phyloP scores from a whole-genome alignment of 2,888 invertebrate species.

The Drosophila picticornis region DNA sequence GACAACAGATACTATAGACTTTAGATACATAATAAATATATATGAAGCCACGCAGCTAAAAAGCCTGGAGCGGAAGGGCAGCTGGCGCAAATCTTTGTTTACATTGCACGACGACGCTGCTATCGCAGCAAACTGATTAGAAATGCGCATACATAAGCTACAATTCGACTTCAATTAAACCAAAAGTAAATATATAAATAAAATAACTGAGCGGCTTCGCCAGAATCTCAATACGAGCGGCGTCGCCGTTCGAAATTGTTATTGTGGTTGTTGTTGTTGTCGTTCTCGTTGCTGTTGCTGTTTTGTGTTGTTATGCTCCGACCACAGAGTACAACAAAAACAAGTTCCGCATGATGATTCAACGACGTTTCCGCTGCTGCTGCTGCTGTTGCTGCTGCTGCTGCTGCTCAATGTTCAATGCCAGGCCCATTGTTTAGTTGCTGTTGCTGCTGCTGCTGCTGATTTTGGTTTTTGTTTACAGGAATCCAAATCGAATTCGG shows the following conservation, averaged over 20 bases:
- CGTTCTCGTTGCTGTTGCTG: slow-evolving; percentile 22
- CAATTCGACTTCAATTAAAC: slow-evolving; percentile 3
- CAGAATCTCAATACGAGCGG: slow-evolving; percentile 20
- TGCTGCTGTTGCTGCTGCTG: not conserved
- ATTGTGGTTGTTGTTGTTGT: slow-evolving; percentile 28
- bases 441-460: slow-evolving; percentile 22
- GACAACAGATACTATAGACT: not conserved
- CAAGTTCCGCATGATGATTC: slow-evolving; percentile 77
- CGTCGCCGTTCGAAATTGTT: slow-evolving; percentile 11
- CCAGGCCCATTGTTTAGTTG: slow-evolving; percentile 40
- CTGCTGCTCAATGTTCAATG: slow-evolving; percentile 29
- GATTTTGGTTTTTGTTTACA: slow-evolving; percentile 59
- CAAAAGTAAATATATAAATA: slow-evolving; percentile 27
- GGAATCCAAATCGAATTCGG: slow-evolving; percentile 28
- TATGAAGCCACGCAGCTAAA: not conserved
- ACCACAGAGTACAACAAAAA: slow-evolving; percentile 55
- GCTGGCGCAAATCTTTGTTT: slow-evolving; percentile 61
- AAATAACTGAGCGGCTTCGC: slow-evolving; percentile 22
- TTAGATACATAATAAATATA: not conserved
- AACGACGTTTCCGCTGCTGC: slow-evolving; percentile 65
- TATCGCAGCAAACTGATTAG: slow-evolving; percentile 40
- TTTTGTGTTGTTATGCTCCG: slow-evolving; percentile 41
- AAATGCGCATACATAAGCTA: slow-evolving; percentile 27
- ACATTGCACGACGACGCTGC: slow-evolving; percentile 47
- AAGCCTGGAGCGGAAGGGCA: slow-evolving; percentile 8